phyloP scores from a whole-genome alignment of 2,888 invertebrate genomes.

The Aromia moschata region DNA sequence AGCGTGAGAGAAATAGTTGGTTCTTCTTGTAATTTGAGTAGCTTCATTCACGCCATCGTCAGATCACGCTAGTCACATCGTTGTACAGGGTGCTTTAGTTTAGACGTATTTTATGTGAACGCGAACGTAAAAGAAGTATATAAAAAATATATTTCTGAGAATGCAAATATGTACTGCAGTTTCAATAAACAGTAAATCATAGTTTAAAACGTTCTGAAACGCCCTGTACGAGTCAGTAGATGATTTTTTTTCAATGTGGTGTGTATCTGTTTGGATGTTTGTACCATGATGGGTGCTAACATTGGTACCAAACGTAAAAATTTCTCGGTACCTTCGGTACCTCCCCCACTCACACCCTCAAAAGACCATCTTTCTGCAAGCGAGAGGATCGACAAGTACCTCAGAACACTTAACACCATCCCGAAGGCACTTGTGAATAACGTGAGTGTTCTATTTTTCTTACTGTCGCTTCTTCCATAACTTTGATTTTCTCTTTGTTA shows the following conservation, averaged over 20 bases:
- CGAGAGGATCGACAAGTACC: conserved; percentile 59
- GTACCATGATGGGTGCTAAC: conserved; percentile 26
- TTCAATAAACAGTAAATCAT: too few relatives aligned
- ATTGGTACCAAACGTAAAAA: conserved; percentile 17
- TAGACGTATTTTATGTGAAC: not conserved
- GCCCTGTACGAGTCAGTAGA: conserved; percentile 10
- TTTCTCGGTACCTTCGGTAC: conserved; percentile 21
- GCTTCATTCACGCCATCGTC: not conserved
- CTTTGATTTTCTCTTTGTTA: conserved; percentile 19
- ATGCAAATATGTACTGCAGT: too few relatives aligned
- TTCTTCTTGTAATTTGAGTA: not conserved
- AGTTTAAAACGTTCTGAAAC: conserved; percentile 7
- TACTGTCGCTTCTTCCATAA: conserved; percentile 9
- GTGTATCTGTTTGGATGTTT: conserved; percentile 46
- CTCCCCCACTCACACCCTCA: conserved; percentile 31
- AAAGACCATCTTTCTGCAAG: conserved; percentile 58
- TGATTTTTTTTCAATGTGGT: conserved; percentile 31
- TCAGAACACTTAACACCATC: conserved; percentile 57
- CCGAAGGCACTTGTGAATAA: conserved; percentile 54
- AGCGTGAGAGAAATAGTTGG: not conserved
- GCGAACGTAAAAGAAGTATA: too few relatives aligned
- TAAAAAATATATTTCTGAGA: too few relatives aligned
- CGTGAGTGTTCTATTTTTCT: conserved; percentile 43
- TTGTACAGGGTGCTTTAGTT: conserved; percentile 12
- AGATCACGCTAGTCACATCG: not conserved